Evolutionary conservation across 2,797 vertebrate genomes (phyloP).

Genomic region (Botia kubotai): DNA sequence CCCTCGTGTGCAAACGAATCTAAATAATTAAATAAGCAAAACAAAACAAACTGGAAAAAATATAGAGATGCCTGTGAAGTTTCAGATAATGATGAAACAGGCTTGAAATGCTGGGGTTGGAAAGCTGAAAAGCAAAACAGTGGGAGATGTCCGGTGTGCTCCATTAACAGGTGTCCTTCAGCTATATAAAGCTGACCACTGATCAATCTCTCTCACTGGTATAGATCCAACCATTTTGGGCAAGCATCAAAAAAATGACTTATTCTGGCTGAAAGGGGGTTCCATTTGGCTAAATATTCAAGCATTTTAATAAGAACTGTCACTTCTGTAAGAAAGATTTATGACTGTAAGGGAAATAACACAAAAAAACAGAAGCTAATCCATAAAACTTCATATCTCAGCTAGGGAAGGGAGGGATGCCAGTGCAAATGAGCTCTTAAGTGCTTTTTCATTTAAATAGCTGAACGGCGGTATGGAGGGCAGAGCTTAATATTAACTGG

Average conservation of each 20-base stretch:
- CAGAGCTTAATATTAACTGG: constrained; percentile 46
- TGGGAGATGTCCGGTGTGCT: constrained; percentile 23
- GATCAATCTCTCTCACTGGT: constrained; percentile 46
- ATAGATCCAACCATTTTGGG: constrained; percentile 50
- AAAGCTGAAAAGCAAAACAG: constrained; percentile 18
- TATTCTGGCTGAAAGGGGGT: constrained; percentile 49
- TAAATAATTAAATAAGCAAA: constrained; percentile 29
- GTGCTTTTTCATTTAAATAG: constrained; percentile 67
- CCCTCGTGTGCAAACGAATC: constrained; percentile 12
- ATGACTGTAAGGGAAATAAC: constrained; percentile 51
- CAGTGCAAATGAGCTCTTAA: constrained; percentile 64
- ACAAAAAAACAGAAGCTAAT: constrained; percentile 50
- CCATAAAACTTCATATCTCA: constrained; percentile 59
- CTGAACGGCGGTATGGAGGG: constrained; percentile 34
- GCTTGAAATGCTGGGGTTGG: constrained; percentile 13
- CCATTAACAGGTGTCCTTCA: constrained; percentile 52
- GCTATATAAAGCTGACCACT: constrained; percentile 45
- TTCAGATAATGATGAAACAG: neutral
- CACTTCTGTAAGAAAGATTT: constrained; percentile 62
- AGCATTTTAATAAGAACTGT: constrained; percentile 59
- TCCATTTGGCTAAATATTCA: constrained; percentile 57
- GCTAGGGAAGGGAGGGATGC: constrained; percentile 39
- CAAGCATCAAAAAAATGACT: constrained; percentile 45
- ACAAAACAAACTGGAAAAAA: constrained; percentile 16
- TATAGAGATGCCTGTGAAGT: constrained; percentile 7